phyloP scores from a whole-genome alignment of 2,113 vertebrate species.

The Ivindomyrus marchei region DNA sequence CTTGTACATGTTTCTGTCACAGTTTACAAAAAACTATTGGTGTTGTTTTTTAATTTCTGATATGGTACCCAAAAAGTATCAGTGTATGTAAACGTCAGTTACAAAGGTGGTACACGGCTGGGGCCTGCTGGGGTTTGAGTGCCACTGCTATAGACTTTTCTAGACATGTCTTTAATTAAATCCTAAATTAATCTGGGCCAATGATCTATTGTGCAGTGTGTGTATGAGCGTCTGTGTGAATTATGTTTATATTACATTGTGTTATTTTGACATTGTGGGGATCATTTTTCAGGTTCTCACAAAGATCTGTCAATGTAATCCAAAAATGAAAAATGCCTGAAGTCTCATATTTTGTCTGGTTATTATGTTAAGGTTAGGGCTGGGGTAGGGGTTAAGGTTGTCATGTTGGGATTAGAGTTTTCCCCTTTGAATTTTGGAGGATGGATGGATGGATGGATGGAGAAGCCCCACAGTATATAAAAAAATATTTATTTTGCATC shows the following conservation, averaged over 20 bases:
- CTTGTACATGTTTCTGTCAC: neutral
- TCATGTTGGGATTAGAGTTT: too few relatives aligned
- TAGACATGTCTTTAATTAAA: neutral
- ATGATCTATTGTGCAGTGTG: neutral
- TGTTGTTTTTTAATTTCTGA: neutral
- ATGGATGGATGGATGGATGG: neutral
- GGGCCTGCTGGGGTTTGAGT: neutral
- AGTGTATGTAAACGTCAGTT: neutral
- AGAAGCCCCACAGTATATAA: neutral
- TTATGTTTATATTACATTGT: too few relatives aligned
- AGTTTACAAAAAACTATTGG: neutral
- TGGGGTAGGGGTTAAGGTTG: too few relatives aligned
- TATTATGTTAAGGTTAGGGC: too few relatives aligned
- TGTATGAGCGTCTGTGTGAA: neutral
- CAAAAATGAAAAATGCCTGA: too few relatives aligned
- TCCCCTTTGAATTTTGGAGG: too few relatives aligned
- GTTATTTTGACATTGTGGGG: too few relatives aligned
- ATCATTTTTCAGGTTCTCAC: too few relatives aligned
- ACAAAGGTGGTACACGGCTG: neutral
- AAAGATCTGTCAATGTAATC: too few relatives aligned
- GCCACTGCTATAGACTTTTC: neutral
- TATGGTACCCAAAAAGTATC: neutral
- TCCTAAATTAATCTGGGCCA: neutral
- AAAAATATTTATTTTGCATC: neutral
- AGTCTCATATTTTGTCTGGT: too few relatives aligned